Evolutionary conservation across 64 coral and sea anemone genomes (phyloP), one percentile per base, ranked within the genome.

Genomic region (Hydrozoanthus tunicans): DNA sequence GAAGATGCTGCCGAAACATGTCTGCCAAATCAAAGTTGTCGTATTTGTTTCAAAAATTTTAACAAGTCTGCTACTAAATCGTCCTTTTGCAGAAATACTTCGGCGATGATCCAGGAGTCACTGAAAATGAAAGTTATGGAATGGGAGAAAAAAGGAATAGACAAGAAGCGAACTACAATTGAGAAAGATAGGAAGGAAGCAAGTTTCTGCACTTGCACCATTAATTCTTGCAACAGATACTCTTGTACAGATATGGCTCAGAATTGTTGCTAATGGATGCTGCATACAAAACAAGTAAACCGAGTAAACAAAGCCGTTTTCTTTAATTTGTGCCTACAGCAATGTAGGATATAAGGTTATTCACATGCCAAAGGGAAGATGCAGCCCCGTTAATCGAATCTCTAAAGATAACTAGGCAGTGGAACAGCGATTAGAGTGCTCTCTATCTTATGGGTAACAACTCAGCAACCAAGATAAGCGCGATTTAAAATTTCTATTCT

Each of bases 271-370:
- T 93, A 10, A 90, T 90, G 86, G 86, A 93, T 64, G 92, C 92
- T 23, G 90, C 86, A 6, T 93, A 93, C 86, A 93, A 89, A n/a
- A 90, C 27, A 90, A 76, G 67, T 93, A 93, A 58, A 53, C 64
- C 5, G 60, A 62, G 60, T 5, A 67, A 67, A 67, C 11, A 67
- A 67, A 67, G 79, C 92, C 92, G 3, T 57, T 93, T 80, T 93
- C 90, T 23, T 90, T 93, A 26, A 56, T 93, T 51, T 90, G 92
- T 53, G 91, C 80, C 15, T 32, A 86, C 64, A 93, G 74, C 26
- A 89, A 93, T 77, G 92, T 93, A 27, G 92, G 77, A 14, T 93
- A 93, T 57, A 93, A 90, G 53, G 93, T 91, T 57, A 89, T 85
- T 91, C 24, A 94, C 85, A 9, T 84, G 79, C 60, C 70, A 94